Evolutionary conservation across 2,888 invertebrate species (phyloP), one percentile per base, ranked within the genome.

Genomic region (Meteorus cinctellus): DNA sequence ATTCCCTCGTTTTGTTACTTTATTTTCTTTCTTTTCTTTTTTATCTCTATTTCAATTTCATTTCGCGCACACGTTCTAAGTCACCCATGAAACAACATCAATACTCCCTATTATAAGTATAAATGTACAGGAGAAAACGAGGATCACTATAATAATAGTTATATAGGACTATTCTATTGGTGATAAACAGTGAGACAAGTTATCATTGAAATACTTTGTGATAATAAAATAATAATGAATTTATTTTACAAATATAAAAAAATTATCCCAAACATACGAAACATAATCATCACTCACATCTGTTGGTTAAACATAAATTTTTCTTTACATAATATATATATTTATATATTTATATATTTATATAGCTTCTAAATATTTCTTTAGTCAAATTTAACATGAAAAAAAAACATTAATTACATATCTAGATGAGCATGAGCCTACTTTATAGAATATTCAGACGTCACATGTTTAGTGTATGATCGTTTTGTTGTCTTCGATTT

Each of bases 181-280:
- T n/a, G 62, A 24, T 24, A 24, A 62, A 3, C 16, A 2, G 55
- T 19, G 10, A 6, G 19, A 24, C 19, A 55, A 55, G 24, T 55
- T 19, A 55, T 19, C 6, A 55, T 55, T 55, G 8, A 55, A 55
- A 55, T 55, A 55, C 55, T 19, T 19, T 55, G 55, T 19, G 19
- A 74, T 81, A 86, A 86, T 84, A 88, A 86, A 87, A 84, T 83
- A 86, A 87, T 87, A 86, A 87, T 87, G 86, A 84, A 84, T 86
- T 87, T 89, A 88, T 88, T 87, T 87, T 86, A 87, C 86, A 74
- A 67, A 29, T 60, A 45, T 41, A 74, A 72, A 45, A 65, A 71
- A 48, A 24, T 41, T 59, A 6, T 63, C 45, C 41, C 45, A 63
- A 72, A 62, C 45, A 59, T 41, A 41, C 14, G 48, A 55, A 55